These are phyloP conservation scores for Cerceris ruficornis DNA, from an alignment of 2,888 invertebrate genomes.

Conservation along the genomic window DNA sequence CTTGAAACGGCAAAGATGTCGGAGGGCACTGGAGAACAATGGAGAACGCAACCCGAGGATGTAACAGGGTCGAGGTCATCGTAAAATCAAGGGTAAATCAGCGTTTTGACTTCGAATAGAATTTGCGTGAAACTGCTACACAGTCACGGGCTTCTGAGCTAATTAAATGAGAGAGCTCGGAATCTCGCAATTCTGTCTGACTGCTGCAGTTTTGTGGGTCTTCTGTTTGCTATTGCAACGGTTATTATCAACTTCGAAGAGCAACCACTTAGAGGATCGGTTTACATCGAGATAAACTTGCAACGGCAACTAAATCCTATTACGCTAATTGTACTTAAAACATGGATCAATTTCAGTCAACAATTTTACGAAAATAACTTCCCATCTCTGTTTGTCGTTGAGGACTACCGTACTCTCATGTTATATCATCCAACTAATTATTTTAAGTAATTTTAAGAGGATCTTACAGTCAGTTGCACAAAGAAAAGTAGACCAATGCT, in stretches of 20 bases:
- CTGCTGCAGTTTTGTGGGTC: conserved; percentile 54
- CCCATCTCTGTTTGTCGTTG: too few relatives aligned
- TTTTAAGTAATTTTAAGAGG: too few relatives aligned
- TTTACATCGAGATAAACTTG: too few relatives aligned
- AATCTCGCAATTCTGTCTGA: conserved; percentile 33
- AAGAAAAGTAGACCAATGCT: too few relatives aligned
- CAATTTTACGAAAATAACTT: too few relatives aligned
- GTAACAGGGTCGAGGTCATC: conserved; percentile 39
- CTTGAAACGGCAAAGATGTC: background rate
- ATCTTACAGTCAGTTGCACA: too few relatives aligned
- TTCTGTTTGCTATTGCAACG: conserved; percentile 49
- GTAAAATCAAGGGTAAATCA: conserved; percentile 28
- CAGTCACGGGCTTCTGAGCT: conserved; percentile 66
- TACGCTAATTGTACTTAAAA: too few relatives aligned
- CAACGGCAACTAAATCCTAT: too few relatives aligned
- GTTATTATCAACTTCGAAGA: background rate
- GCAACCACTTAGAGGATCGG: too few relatives aligned
- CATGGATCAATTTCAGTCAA: too few relatives aligned
- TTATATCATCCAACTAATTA: too few relatives aligned
- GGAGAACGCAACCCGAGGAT: background rate
- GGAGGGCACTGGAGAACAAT: background rate
- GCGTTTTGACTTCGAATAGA: conserved; percentile 41
- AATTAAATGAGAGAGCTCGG: conserved; percentile 56
- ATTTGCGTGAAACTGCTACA: conserved; percentile 36
- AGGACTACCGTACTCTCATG: too few relatives aligned